Conservation (phyloP, 2,113 vertebrate genomes). For the Solenodon paradoxus region DNA sequence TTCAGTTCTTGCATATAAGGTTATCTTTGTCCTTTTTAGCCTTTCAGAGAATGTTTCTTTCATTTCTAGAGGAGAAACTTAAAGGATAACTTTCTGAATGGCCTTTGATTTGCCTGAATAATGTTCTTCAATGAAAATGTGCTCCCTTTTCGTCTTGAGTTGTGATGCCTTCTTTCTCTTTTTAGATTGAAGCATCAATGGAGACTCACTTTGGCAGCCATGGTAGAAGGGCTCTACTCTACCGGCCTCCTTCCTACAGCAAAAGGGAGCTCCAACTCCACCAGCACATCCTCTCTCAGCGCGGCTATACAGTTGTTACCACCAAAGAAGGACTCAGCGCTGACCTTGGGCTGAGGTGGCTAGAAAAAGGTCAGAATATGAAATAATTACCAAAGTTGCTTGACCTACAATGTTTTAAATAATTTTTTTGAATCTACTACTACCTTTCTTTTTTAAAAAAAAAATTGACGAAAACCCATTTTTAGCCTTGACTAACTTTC, state of each 20-base stretch:
- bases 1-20: neutral
- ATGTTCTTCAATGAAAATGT: neutral
- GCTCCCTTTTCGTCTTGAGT: neutral
- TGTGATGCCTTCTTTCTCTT: slow-evolving; percentile 56
- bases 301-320: slow-evolving; percentile 83
- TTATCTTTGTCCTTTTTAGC: neutral
- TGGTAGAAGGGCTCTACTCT: slow-evolving; percentile 83
- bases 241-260: slow-evolving; percentile 69
- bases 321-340: slow-evolving; percentile 77
- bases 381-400: neutral
- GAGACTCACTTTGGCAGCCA: slow-evolving; percentile 69
- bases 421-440: neutral
- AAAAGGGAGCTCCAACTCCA: slow-evolving; percentile 84
- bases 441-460: neutral
- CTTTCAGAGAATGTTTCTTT: neutral
- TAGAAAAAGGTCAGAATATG: slow-evolving; percentile 78
- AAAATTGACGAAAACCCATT: neutral
- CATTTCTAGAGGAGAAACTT: neutral
- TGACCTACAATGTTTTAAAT: neutral
- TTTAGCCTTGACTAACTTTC: neutral
- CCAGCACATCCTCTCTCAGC: slow-evolving; percentile 84
- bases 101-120: neutral
- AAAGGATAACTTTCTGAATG: neutral
- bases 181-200: slow-evolving; percentile 77
- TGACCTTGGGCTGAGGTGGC: slow-evolving; percentile 49